Conservation (phyloP, 2,113 vertebrate species). For the Cephalophus harveyi region DNA sequence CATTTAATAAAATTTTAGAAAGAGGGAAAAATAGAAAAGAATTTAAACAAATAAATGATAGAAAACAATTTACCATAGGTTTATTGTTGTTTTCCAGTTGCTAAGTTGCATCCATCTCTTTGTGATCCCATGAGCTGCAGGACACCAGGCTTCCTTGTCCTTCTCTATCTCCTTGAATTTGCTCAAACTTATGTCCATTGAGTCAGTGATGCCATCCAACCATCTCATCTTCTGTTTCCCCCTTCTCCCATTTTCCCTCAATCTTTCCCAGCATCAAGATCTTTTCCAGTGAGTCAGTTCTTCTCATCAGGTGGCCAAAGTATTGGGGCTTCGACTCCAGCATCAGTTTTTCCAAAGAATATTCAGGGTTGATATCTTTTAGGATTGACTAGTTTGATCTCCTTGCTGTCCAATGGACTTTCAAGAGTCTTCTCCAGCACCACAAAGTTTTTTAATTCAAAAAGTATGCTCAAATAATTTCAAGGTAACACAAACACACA, state of each 20-base stretch:
- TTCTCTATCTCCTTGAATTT: background rate
- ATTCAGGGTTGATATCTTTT: background rate
- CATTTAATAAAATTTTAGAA: no score
- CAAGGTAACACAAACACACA: background rate
- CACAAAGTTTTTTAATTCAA: background rate
- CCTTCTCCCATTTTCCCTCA: background rate
- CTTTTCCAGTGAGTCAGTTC: background rate
- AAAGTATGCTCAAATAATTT: background rate
- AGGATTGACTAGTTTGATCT: background rate
- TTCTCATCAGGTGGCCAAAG: background rate
- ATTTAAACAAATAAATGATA: background rate
- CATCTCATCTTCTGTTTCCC: background rate
- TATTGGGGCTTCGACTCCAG: background rate
- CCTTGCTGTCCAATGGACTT: background rate
- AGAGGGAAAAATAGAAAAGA: background rate
- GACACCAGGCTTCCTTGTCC: background rate
- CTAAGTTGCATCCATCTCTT: background rate
- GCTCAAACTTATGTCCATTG: background rate
- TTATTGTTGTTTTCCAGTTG: background rate
- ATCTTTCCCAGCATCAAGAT: background rate
- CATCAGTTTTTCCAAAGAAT: background rate
- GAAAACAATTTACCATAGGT: background rate
- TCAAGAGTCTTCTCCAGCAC: background rate
- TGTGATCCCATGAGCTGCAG: background rate
- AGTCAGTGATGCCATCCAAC: background rate